Base-by-base conservation (phyloP, 2,113 vertebrate genomes). In the Mormyrus iriodes region DNA sequence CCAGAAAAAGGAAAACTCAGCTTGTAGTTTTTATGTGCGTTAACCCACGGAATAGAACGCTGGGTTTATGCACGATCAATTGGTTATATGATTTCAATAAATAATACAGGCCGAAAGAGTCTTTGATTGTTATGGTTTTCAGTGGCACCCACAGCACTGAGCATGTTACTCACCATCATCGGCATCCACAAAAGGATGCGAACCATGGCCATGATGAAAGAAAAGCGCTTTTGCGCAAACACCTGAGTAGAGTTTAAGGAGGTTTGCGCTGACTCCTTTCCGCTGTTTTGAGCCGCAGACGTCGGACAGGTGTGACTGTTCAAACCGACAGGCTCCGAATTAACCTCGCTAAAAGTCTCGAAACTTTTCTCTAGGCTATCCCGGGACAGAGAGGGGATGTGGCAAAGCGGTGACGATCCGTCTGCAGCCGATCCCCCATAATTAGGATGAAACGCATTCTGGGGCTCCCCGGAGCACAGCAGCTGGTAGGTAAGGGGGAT, bases 201-300 rank as follows among this genome's bases (percentile, higher is more conserved):
- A 3, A 96, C 94, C 88, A 98, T 91, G 0, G 98, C 97, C 85
- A 99, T 94, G 89, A 99, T 96, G 92, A 99, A 94, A 0, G 98
- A 97, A 93, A 99, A 99, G 44, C 98, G 97, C 93, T 97, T 98
- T 93, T 99, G 98, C 24, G 98, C 98, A 46, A 97, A 96, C 89
- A 94, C 94, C 92, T 96, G 94, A 0, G 93, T 91, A 31, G 93
- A 93, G 93, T 96, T 96, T 84, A 94, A 90, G 92, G 9, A 49
- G 0, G 92, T 91, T 3, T 87, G 52, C 44, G 58, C 88, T 0
- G 88, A 88, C 51, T 94, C 92, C 1, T 86, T 91, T 10, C 89
- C 89, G 21, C 92, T 6, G 8, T 89, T 90, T 35, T 55, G 90
- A 0, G 92, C 93, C 88, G 87, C 92, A 0, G 94, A 91, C 90